A percentile compares a stretch with the other conserved stretches of the same genome.
These are phyloP conservation scores for Staurois parvus DNA, from an alignment of 2,797 vertebrate genomes.

Conservation along the genomic window DNA sequence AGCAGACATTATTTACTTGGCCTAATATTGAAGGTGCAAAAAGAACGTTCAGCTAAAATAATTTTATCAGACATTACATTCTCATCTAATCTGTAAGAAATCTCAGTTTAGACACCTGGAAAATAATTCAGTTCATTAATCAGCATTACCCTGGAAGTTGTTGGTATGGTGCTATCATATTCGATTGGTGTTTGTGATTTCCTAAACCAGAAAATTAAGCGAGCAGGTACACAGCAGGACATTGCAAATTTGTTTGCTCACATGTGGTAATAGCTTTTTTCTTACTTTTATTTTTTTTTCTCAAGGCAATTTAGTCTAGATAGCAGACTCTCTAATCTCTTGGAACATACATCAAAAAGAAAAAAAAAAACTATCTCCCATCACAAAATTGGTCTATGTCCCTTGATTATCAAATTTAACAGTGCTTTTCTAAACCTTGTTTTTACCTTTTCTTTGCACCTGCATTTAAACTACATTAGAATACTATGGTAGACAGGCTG, in stretches of 20 bases:
- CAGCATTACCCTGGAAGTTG: conserved; percentile 22
- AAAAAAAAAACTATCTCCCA: conserved; percentile 3
- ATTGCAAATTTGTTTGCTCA: conserved; percentile 16
- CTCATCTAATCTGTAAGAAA: conserved; percentile 4
- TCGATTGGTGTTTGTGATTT: conserved; percentile 22
- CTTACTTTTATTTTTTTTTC: conserved; percentile 12
- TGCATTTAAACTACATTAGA: too few species aligned
- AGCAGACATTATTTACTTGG: background rate
- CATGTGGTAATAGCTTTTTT: conserved; percentile 31
- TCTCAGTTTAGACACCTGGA: background rate
- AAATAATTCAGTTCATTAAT: conserved; percentile 30
- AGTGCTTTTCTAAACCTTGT: background rate
- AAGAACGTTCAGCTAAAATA: background rate
- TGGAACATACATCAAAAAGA: conserved; percentile 3
- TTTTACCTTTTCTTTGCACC: background rate
- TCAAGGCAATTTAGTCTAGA: background rate
- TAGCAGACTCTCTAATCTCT: conserved; percentile 3
- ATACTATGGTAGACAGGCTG: too few species aligned
- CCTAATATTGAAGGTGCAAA: background rate
- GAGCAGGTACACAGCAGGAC: conserved; percentile 24
- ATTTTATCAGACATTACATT: background rate
- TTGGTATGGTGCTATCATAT: background rate
- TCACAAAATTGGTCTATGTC: conserved; percentile 11
- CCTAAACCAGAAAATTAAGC: conserved; percentile 19
- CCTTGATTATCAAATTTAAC: conserved; percentile 3